Evolutionary conservation across 1,140 invertebrate species (phyloP).

Genomic region (Maniola jurtina): DNA sequence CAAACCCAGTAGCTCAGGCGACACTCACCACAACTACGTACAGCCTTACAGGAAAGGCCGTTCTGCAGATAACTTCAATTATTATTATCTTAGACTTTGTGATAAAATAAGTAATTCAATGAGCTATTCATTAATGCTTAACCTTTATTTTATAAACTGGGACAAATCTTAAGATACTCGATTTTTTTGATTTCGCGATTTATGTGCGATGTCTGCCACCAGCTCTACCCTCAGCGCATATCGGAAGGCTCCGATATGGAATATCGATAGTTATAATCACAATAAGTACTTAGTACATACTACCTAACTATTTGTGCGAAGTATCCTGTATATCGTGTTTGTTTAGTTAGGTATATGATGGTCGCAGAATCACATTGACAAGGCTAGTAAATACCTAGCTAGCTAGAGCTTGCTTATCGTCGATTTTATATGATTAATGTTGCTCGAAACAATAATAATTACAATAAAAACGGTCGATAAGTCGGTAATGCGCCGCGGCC

Average conservation of each 20-base stretch:
- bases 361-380: background rate
- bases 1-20: background rate
- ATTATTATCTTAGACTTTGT: no score
- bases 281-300: no score
- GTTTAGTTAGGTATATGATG: background rate
- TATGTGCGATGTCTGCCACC: no score
- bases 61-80: no score
- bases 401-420: conserved; percentile 1
- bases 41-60: background rate
- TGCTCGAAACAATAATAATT: conserved; percentile 34
- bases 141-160: no score
- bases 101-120: no score
- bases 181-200: no score
- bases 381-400: background rate
- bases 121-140: no score
- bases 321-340: background rate
- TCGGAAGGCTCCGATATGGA: no score
- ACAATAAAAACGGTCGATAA: conserved; percentile 63
- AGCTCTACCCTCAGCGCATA: no score
- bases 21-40: background rate
- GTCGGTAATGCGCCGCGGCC: conserved; percentile 38
- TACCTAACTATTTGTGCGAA: background rate
- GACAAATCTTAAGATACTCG: no score
- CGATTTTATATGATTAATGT: conserved; percentile 17
- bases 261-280: no score